Evolutionary conservation across 1,140 invertebrate species (phyloP), one percentile per base, ranked within the genome.

Genomic region (Cyphomyrmex costatus): DNA sequence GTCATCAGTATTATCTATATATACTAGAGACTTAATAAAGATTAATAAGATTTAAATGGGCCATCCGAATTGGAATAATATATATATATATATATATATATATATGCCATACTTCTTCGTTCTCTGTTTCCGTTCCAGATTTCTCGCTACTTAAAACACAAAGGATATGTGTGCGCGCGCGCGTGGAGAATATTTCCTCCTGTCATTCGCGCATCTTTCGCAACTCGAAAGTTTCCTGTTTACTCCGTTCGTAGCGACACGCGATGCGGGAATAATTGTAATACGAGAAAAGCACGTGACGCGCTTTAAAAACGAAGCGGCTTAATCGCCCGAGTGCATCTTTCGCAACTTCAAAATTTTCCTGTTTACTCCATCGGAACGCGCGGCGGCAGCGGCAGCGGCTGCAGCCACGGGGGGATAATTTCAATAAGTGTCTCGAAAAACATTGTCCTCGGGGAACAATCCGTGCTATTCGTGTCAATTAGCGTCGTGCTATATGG

Each of bases 381-480:
- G n/a, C 24, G 36, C 6, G 36, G 36, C 36, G 7, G 49, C 14
- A 16, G 65, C 63, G 27, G 24, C 14, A 7, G 61, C 19, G 19
- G 30, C n/a, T n/a, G n/a, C 30, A 4, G 16, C 27, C 60, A 30
- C 70, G 56, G 56, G 56, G 56, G 46, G 36, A 56, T 83, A 82
- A 82, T 83, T 77, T 79, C 49, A 36, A 70, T 68, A 68, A 83
- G 27, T 33, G 46, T 51, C 85, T 82, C 68, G 58, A 42, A 80
- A 86, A 79, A 68, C 78, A 70, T 74, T 68, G 83, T 90, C 89
- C 88, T 90, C 86, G 82, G 27, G 49, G 86, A 86, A 86, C 65
- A 78, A 90, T 90, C 83, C 66, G 42, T 56, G 86, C 73, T 79
- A 90, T 90, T 88, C 78, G 82, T 88, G 89, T 80, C 86, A 90